Conservation (phyloP, 1,140 invertebrate genomes). For the Eriocheir sinensis region DNA sequence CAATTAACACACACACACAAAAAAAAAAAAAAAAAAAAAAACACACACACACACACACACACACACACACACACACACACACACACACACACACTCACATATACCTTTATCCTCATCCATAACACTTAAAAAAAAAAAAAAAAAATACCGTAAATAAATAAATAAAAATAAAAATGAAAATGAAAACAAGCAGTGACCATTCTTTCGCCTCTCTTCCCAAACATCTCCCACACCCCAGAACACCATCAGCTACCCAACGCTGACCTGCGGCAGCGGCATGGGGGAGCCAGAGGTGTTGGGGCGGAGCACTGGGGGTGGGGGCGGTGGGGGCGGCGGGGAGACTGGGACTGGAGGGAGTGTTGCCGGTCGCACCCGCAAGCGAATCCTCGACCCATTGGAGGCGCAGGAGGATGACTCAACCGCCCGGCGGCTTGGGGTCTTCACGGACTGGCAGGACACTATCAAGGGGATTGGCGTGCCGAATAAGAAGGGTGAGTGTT, state of each 20-base stretch:
- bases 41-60: not conserved
- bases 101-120: not conserved
- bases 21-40: too few species aligned
- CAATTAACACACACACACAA: too few species aligned
- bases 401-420: constrained; percentile 62
- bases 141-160: too few species aligned
- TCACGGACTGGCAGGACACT: constrained; percentile 71
- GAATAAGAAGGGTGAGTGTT: constrained; percentile 62
- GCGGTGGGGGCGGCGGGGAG: constrained; percentile 31
- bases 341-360: not conserved
- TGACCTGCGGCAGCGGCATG: constrained; percentile 23
- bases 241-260: not conserved
- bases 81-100: not conserved
- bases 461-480: constrained; percentile 67
- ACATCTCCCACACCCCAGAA: not conserved
- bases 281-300: constrained; percentile 26
- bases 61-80: too few species aligned
- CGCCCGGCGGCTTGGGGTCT: constrained; percentile 52
- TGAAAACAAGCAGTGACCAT: not conserved
- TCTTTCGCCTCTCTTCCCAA: not conserved
- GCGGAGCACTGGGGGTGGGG: constrained; percentile 9
- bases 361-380: constrained; percentile 65
- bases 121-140: not conserved
- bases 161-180: not conserved
- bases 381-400: constrained; percentile 68